Conservation (phyloP, 2,797 vertebrate species). For the Lacerta agilis region DNA sequence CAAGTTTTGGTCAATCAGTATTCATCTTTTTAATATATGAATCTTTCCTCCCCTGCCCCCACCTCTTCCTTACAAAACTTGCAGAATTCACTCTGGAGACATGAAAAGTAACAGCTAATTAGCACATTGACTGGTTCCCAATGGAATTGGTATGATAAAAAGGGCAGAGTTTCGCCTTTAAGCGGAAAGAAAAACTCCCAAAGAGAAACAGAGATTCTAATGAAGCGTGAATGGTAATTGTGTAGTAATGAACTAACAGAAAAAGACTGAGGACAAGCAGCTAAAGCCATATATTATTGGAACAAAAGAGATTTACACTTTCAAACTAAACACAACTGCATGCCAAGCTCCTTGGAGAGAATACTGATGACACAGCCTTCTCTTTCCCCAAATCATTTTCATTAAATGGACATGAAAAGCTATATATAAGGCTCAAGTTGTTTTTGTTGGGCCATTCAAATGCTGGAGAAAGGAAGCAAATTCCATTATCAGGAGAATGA, state of each 20-base stretch:
- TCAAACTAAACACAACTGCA: slow-evolving; percentile 97
- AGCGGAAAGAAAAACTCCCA: slow-evolving; percentile 77
- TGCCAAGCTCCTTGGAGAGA: slow-evolving; percentile 86
- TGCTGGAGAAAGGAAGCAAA: slow-evolving; percentile 88
- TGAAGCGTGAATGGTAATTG: slow-evolving; percentile 99
- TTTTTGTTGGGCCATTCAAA: slow-evolving; percentile 90
- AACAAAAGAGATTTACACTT: slow-evolving; percentile 99
- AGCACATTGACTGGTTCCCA: slow-evolving; percentile 91
- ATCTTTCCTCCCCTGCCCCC: slow-evolving; percentile 63
- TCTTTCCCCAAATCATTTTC: slow-evolving; percentile 91
- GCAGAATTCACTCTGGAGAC: slow-evolving; percentile 83
- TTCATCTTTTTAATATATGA: slow-evolving; percentile 78
- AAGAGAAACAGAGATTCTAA: slow-evolving; percentile 96
- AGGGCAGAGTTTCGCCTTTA: slow-evolving; percentile 85
- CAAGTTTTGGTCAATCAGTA: slow-evolving; percentile 72
- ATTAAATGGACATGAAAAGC: slow-evolving; percentile 99
- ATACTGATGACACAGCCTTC: slow-evolving; percentile 88
- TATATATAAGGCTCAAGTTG: slow-evolving; percentile 92
- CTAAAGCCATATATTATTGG: slow-evolving; percentile 97
- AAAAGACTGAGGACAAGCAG: slow-evolving; percentile 98
- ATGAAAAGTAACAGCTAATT: slow-evolving; percentile 96
- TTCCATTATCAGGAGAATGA: slow-evolving; percentile 87
- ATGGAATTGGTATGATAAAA: slow-evolving; percentile 93
- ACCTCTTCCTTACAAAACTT: slow-evolving; percentile 56
- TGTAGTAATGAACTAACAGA: slow-evolving; percentile 99